A percentile compares a stretch with the other conserved stretches of the same genome.
These are phyloP conservation scores for Sebastes flavidus DNA, from an alignment of 2,797 vertebrate genomes.

Conservation along the genomic window DNA sequence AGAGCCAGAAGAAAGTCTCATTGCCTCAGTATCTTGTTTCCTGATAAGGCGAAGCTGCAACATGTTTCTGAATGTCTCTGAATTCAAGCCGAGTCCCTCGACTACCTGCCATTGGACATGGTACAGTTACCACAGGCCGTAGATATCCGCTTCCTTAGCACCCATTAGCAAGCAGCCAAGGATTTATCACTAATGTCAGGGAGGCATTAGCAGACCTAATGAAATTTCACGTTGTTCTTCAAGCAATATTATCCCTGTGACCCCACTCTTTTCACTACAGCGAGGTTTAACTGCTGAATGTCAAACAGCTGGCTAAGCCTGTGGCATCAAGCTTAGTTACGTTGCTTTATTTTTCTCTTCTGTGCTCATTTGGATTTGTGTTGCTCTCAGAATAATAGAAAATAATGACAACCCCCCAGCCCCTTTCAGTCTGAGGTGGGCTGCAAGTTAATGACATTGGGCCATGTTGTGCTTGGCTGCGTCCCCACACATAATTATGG, in stretches of 20 bases:
- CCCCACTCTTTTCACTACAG: constrained; percentile 66
- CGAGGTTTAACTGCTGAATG: constrained; percentile 72
- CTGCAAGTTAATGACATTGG: constrained; percentile 80
- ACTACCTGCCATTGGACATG: constrained; percentile 54
- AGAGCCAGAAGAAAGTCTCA: constrained; percentile 15
- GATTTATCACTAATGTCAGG: constrained; percentile 79
- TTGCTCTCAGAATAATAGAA: constrained; percentile 78
- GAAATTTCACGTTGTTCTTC: constrained; percentile 77
- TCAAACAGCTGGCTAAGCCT: constrained; percentile 72
- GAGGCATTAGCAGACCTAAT: constrained; percentile 77
- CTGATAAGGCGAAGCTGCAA: constrained; percentile 48
- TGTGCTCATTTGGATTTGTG: constrained; percentile 70
- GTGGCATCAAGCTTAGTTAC: constrained; percentile 59
- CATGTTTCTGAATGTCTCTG: constrained; percentile 44
- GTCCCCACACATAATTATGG: constrained; percentile 79
- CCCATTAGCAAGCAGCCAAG: constrained; percentile 67
- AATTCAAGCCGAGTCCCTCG: constrained; percentile 39
- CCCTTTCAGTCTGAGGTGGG: constrained; percentile 73
- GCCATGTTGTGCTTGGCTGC: constrained; percentile 76
- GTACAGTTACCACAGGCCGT: constrained; percentile 47
- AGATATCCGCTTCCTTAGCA: constrained; percentile 66
- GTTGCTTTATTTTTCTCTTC: constrained; percentile 49
- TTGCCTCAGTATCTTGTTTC: constrained; percentile 39
- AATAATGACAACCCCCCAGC: constrained; percentile 74
- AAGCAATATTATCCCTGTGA: constrained; percentile 75